These are phyloP conservation scores for Rissa tridactyla DNA, from an alignment of 2,113 vertebrate species.

Conservation along the genomic window DNA sequence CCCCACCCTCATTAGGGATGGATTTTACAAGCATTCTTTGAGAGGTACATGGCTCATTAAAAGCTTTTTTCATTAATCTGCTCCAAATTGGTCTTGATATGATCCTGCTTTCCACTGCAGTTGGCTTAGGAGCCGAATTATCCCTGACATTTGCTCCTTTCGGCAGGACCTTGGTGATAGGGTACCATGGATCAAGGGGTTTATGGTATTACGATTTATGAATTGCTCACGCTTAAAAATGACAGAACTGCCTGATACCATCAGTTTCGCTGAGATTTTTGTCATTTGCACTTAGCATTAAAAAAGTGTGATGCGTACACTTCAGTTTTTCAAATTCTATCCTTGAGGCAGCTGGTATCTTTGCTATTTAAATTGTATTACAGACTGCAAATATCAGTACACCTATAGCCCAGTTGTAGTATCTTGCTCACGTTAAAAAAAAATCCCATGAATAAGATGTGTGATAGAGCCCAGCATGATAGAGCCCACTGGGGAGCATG, in stretches of 20 bases:
- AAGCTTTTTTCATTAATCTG: slow-evolving; percentile 75
- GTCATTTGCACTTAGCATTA: not conserved
- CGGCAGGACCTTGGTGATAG: not conserved
- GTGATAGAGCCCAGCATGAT: not conserved
- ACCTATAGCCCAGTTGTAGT: rapidly evolving
- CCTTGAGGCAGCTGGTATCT: not conserved
- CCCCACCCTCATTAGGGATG: slow-evolving; percentile 71
- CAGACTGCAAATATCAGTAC: not conserved
- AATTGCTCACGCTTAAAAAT: not conserved
- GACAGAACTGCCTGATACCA: not conserved
- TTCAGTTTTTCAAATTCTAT: not conserved
- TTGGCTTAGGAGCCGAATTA: slow-evolving; percentile 19
- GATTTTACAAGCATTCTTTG: slow-evolving; percentile 68
- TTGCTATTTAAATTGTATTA: not conserved
- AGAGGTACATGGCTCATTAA: slow-evolving; percentile 71
- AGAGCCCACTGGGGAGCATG: too few species aligned
- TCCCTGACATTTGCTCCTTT: slow-evolving; percentile 43
- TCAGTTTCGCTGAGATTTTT: not conserved
- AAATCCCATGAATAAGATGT: not conserved
- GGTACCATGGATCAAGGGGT: not conserved
- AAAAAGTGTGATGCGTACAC: not conserved
- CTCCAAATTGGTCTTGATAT: slow-evolving; percentile 40
- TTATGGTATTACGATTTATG: not conserved
- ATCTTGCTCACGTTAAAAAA: not conserved
- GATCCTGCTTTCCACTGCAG: slow-evolving; percentile 45